phyloP scores from a whole-genome alignment of 1,140 invertebrate species.

The Drosophila nigrodunni region DNA sequence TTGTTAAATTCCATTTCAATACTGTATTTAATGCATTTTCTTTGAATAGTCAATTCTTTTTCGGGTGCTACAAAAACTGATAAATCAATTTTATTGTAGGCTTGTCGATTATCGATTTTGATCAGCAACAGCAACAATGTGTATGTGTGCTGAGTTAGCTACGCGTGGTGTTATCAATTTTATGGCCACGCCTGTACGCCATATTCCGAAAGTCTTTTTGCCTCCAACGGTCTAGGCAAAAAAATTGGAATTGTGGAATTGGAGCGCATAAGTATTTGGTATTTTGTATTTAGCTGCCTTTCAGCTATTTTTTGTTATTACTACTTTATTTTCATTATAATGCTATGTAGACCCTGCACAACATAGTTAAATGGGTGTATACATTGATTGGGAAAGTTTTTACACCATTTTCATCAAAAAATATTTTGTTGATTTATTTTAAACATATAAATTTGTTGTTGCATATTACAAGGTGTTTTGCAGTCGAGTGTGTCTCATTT shows the following conservation, averaged over 20 bases:
- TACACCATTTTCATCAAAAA: background rate
- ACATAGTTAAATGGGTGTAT: too few species aligned
- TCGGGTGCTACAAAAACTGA: too few species aligned
- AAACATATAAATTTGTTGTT: too few species aligned
- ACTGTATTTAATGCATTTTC: too few species aligned
- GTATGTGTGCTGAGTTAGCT: background rate
- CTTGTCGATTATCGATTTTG: slow-evolving; percentile 24
- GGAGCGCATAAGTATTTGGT: slow-evolving; percentile 35
- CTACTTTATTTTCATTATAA: background rate
- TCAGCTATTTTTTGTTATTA: slow-evolving; percentile 15
- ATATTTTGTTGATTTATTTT: background rate
- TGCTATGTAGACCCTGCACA: too few species aligned
- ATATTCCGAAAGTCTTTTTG: slow-evolving; percentile 19
- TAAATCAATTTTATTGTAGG: too few species aligned
- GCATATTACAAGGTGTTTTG: too few species aligned
- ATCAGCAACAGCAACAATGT: background rate
- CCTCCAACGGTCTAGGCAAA: slow-evolving; percentile 1
- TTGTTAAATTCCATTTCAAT: too few species aligned
- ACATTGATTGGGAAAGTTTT: too few species aligned
- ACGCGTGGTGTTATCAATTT: slow-evolving; percentile 24
- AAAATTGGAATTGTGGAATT: slow-evolving; percentile 47
- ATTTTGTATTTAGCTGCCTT: slow-evolving; percentile 25
- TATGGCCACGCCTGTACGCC: slow-evolving; percentile 32
- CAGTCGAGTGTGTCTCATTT: too few species aligned
- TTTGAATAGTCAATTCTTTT: too few species aligned